Evolutionary conservation across 2,797 vertebrate species (phyloP), one percentile per base, ranked within the genome.

Genomic region (Chromis chromis): DNA sequence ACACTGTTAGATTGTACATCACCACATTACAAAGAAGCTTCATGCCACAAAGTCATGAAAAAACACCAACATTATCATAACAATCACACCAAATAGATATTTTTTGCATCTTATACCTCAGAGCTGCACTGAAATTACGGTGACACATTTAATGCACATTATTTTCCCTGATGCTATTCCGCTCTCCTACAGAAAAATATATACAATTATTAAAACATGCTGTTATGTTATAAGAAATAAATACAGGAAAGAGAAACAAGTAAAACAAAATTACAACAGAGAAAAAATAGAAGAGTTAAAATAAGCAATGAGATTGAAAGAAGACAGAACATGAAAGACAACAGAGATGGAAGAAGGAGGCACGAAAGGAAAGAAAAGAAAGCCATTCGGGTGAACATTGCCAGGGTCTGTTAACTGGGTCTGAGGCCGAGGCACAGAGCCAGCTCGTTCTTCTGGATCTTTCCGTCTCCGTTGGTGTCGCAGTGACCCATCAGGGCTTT

Each of bases 371-470:
- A 19, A 13, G 21, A 33, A 31, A 44, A 1, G 6, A 8, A 13
- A 40, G 24, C 19, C 16, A 2, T 24, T 8, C 3, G 3, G 12
- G 0, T 10, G n/a, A 36, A 13, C 0, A 4, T 19, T 9, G 10
- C 2, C 24, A 22, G 27, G 21, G 24, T 61, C 84, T 65, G 95
- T 0, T 93, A 95, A 80, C 82, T 92, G 61, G 94, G 89, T 88
- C 96, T 99, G 62, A 98, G 92, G 60, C 97, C 96, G 0, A 98
- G 96, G 89, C 97, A 98, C 82, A 99, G 93, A 8, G 96, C 97
- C 76, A 98, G 92, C 88, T 99, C 97, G 0, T 96, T 97, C 94
- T 96, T 98, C 93, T 98, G 97, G 81, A 97, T 98, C 91, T 96
- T 99, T 56, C 97, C 97, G 0, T 98, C 97, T 72, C 94, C 90